Evolutionary conservation across 1,140 invertebrate species (phyloP), one percentile per base, ranked within the genome.

Genomic region (Polypedilum vanderplanki): DNA sequence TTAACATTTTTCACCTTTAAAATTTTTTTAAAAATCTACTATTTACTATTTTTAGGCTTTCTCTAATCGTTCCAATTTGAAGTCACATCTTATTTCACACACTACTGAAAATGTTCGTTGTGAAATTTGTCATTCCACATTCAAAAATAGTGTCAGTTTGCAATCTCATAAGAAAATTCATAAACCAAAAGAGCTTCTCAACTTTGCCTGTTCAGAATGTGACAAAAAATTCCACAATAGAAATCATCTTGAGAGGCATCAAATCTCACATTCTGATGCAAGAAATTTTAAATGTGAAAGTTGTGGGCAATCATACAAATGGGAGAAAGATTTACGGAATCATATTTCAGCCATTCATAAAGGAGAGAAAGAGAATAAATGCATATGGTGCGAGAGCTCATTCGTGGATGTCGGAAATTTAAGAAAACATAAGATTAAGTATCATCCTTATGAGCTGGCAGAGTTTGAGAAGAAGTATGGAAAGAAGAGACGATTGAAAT

Each of bases 151-250:
- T 3, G 18, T 70, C 9, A 70, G 65, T 20, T 18, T 70, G 5
- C 65, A 70, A 20, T 70, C 65, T 8, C 65, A 70, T 18, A 18
- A 22, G 5, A 70, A 70, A 18, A 70, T 70, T 70, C 65, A 70
- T 12, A 70, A 70, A 7, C 65, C 65, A 57, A 57, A 57, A 15
- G 46, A 57, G 4, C 46, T n/a, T n/a, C 46, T 57, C 9, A 57
- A 57, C 15, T 57, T 57, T 57, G 46, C 46, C 3, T 57, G 46
- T 3, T n/a, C 3, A n/a, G 12, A 57, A 57, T 57, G 46, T 15
- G 46, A 57, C 3, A 57, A 57, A 3, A 12, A n/a, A 57, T 57
- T 57, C 10, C 46, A 57, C 12, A 57, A 57, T 15, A 12, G 46
- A 57, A 57, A 57, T 57, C 46, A 57, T 57, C 15, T 57, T 4